Evolutionary conservation across 2,113 vertebrate species (phyloP), one percentile per base, ranked within the genome.

Genomic region (Aspiorhynchus laticeps): DNA sequence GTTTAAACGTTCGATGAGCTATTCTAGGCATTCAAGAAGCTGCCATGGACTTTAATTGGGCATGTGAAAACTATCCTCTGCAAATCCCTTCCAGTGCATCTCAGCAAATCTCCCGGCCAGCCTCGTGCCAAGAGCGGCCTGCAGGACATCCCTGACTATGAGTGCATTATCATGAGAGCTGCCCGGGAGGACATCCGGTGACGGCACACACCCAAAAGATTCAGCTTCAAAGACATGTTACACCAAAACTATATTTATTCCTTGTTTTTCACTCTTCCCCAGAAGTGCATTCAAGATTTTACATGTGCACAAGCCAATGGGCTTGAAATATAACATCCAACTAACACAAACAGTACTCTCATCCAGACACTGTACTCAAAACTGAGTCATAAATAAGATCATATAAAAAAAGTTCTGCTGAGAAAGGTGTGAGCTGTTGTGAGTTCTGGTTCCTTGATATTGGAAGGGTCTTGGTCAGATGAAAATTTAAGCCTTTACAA

Each of bases 241-340:
- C 88, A 95, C 92, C 95, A 96, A 94, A 94, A 93, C 93, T 94
- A 94, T 93, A 93, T 96, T 95, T 96, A 95, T 95, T 96, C 92
- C 91, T 94, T 91, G 93, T 94, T 94, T 93, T 94, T 94, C 95
- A 95, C 94, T 94, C 94, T 91, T 93, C 92, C 94, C 94, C 93
- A 92, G 91, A 93, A 92, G 92, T 94, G 93, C 94, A 96, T 89
- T 89, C 90, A 83, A 90, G 93, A 90, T 91, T 91, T 86, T 93
- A 94, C 93, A 94, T 90, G 91, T 93, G 93, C 94, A 94, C 92
- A 93, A 91, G 92, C 92, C 91, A 28, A 2, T 26, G 51, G 87
- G 77, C 91, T 92, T 88, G 89, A 86, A 84, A 94, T 92, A 87
- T 86, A 89, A 92, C 94, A 94, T 85, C 85, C 90, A 89, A 87